Evolutionary conservation across 92 coral and sea anemone genomes (phyloP).

Genomic region (Micromussa lordhowensis): DNA sequence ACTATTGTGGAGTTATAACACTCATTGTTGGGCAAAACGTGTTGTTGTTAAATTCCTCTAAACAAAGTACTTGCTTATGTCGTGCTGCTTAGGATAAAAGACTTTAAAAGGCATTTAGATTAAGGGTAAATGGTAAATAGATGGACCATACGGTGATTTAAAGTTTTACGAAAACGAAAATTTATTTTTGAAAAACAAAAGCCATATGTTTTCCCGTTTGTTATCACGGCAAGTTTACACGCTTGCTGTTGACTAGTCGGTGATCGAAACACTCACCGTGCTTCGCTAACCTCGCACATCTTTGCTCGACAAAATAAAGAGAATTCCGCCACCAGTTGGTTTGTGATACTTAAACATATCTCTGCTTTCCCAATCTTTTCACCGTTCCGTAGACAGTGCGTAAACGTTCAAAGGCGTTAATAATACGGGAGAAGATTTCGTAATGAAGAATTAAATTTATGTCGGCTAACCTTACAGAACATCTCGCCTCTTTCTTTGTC

Average conservation of each 20-base stretch:
- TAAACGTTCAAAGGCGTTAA: constrained; percentile 9
- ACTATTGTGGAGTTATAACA: constrained; percentile 11
- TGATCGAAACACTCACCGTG: background rate
- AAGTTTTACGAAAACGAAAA: background rate
- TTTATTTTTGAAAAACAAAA: constrained; percentile 21
- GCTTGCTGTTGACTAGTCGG: constrained; percentile 25
- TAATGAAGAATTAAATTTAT: constrained; percentile 25
- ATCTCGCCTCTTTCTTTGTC: constrained; percentile 9
- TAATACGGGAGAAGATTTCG: constrained; percentile 23
- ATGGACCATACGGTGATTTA: background rate
- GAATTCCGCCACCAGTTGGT: constrained; percentile 14
- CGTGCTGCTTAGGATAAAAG: constrained; percentile 4
- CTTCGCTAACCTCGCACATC: background rate
- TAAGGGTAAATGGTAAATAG: constrained; percentile 1
- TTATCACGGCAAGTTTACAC: background rate
- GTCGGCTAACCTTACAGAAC: background rate
- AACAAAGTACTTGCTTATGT: constrained; percentile 10
- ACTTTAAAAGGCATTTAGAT: constrained; percentile 32
- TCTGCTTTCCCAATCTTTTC: constrained; percentile 1
- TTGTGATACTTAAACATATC: background rate
- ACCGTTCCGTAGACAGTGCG: background rate
- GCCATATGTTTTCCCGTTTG: constrained; percentile 29
- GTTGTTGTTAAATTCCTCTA: constrained; percentile 25
- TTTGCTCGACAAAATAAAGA: constrained; percentile 1
- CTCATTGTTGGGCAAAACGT: constrained; percentile 17